Percentiles rank a stretch among this genome's conserved stretches.
phyloP scores from a whole-genome alignment of 2,113 vertebrate genomes.

The Enhydra lutris region DNA sequence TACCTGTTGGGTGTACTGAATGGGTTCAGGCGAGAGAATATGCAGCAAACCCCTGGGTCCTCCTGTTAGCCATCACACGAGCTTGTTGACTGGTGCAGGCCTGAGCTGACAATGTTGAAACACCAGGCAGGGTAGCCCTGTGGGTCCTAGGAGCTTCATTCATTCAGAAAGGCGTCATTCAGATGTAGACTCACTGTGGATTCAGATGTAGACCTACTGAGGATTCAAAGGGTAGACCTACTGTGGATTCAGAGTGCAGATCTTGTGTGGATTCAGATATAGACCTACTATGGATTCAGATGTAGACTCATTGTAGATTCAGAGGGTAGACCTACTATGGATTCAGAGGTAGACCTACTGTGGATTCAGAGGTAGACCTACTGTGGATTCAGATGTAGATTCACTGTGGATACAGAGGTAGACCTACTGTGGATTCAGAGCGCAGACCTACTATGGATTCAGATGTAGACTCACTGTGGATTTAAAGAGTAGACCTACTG shows the following conservation, averaged over 20 bases:
- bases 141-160: neutral
- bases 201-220: no score
- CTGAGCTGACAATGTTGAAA: neutral
- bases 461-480: neutral
- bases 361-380: no score
- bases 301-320: no score
- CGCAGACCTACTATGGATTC: neutral
- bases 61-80: neutral
- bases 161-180: neutral
- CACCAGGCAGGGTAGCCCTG: neutral
- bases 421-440: neutral
- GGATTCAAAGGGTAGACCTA: no score
- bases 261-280: neutral
- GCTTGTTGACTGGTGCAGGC: neutral
- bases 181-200: no score
- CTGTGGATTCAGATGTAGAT: neutral
- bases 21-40: neutral
- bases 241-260: no score
- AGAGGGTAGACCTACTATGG: no score
- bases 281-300: no score
- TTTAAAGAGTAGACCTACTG: neutral
- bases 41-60: neutral
- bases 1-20: neutral
- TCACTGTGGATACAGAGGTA: neutral
- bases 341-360: no score